A percentile compares a stretch with the other conserved stretches of the same genome.
These are phyloP conservation scores for Garrulus glandarius DNA, from an alignment of 2,797 vertebrate species.

Conservation along the genomic window DNA sequence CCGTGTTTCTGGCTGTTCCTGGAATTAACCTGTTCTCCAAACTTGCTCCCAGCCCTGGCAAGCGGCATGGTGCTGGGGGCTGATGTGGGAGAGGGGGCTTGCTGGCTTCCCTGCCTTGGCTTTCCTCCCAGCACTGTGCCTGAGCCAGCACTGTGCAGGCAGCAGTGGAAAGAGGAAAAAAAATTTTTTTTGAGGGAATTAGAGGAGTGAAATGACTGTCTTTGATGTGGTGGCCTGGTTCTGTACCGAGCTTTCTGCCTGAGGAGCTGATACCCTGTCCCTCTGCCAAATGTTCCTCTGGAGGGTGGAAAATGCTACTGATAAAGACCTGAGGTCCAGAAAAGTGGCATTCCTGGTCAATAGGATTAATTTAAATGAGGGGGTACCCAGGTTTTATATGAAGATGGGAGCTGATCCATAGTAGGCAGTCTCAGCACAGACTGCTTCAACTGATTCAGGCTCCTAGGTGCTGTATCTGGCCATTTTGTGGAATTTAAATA, in stretches of 20 bases:
- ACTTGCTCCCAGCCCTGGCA: not conserved
- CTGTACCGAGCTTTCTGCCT: not conserved
- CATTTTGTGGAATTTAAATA: not conserved
- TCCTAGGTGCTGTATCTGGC: not conserved
- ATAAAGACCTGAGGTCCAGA: not conserved
- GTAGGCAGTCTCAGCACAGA: not conserved
- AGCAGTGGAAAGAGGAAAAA: not conserved
- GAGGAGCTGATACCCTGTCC: not conserved
- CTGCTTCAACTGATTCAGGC: not conserved
- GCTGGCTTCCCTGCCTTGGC: not conserved
- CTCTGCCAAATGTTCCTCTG: not conserved
- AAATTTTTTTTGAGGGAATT: not conserved
- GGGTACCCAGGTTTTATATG: not conserved
- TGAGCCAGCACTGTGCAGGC: not conserved
- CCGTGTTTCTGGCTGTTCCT: rapidly evolving
- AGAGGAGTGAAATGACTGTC: not conserved
- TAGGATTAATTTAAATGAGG: not conserved
- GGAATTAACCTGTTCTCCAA: not conserved
- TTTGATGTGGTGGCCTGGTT: not conserved
- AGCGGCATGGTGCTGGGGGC: not conserved
- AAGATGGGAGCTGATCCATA: not conserved
- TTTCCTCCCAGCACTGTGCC: not conserved
- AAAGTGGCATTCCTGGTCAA: not conserved
- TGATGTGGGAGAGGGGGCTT: rapidly evolving
- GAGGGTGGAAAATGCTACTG: not conserved